Evolutionary conservation across 2,113 vertebrate species (phyloP), one percentile per base, ranked within the genome.

Genomic region (Epinephelus fuscoguttatus): DNA sequence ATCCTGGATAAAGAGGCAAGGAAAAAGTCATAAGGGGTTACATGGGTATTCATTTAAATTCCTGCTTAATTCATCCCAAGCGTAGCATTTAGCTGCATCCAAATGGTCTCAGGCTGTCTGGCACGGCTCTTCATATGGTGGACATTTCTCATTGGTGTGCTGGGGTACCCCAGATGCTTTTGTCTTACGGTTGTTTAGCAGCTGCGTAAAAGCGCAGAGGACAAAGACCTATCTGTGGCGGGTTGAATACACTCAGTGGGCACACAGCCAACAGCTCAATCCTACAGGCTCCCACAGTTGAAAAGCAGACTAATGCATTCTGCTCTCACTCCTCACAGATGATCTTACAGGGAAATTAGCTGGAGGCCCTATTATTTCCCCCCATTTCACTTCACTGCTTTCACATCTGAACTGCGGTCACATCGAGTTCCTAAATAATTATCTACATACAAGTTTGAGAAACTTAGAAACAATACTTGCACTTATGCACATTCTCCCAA

Each of bases 181-280:
- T 96, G 96, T 97, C 95, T 96, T 94, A 91, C 69, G 80, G 74
- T 85, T 94, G 82, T 84, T 93, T 94, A 95, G 94, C 95, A 94
- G 93, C 94, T 94, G 89, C 81, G 74, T 88, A 92, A 94, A 94
- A 92, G 94, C 92, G 91, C 88, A 25, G 89, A 83, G 94, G 91
- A 99, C 97, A 99, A 98, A 97, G 96, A 94, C 74, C 90, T 9
- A 80, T 96, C 97, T 98, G 97, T 98, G 96, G 93, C 94, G 96
- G 94, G 93, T 95, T 95, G 96, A 97, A 97, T 96, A 95, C 95
- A 84, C 91, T 93, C 95, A 75, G 95, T 93, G 95, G 97, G 96
- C 96, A 92, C 91, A 40, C 88, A 49, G 96, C 97, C 98, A 97
- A 93, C 93, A 93, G 86, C 89, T 95, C 94, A 90, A 95, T 96